Evolutionary conservation across 2,797 vertebrate species (phyloP).

Genomic region (Setipinna tenuifilis): DNA sequence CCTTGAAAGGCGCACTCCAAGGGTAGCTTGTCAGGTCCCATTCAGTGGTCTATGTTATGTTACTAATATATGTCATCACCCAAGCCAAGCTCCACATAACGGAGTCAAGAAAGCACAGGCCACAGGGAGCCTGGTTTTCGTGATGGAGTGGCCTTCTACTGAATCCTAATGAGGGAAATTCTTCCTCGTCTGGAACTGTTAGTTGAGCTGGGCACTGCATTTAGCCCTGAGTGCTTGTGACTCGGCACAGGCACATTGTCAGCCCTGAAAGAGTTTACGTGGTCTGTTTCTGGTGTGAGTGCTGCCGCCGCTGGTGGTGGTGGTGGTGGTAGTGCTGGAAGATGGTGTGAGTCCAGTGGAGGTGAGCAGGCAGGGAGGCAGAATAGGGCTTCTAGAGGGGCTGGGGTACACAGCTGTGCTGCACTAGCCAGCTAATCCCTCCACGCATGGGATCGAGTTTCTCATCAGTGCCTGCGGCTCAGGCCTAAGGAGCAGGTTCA

Average conservation of each 20-base stretch:
- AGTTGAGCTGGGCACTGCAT: slow-evolving; percentile 62
- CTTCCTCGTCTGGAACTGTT: slow-evolving; percentile 62
- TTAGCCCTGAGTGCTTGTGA: slow-evolving; percentile 67
- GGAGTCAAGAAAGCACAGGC: slow-evolving; percentile 74
- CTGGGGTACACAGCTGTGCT: slow-evolving; percentile 23
- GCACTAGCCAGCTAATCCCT: neutral
- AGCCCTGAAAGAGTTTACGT: slow-evolving; percentile 56
- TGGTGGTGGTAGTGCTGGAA: neutral
- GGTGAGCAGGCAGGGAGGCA: neutral
- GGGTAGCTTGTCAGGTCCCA: slow-evolving; percentile 78
- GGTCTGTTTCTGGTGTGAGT: slow-evolving; percentile 46
- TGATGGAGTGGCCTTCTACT: slow-evolving; percentile 68
- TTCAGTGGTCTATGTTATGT: slow-evolving; percentile 74
- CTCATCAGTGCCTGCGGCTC: slow-evolving; percentile 8
- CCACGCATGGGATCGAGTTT: slow-evolving; percentile 9
- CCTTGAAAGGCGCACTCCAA: slow-evolving; percentile 75
- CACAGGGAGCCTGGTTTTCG: slow-evolving; percentile 61
- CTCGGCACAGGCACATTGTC: slow-evolving; percentile 59
- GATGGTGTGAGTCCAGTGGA: neutral
- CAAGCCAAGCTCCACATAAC: slow-evolving; percentile 75
- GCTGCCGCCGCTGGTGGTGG: neutral
- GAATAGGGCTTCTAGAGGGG: neutral
- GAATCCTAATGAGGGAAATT: slow-evolving; percentile 66
- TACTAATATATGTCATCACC: slow-evolving; percentile 79
- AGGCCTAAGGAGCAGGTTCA: slow-evolving; percentile 54